Evolutionary conservation across 2,888 invertebrate genomes (phyloP).

Genomic region (Ferdinandea cuprea): DNA sequence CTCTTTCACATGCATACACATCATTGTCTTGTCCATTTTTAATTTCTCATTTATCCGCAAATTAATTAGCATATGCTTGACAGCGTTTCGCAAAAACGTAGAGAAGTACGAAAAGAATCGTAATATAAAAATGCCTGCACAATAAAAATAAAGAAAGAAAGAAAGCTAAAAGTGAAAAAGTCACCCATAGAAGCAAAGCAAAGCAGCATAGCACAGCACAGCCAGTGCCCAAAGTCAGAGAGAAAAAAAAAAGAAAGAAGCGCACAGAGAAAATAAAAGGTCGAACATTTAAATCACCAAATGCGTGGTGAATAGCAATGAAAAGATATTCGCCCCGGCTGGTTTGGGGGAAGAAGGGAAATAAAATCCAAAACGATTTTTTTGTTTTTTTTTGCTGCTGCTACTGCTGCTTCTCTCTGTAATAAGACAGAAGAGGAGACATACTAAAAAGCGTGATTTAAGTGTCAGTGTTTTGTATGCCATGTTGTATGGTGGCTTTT

Average conservation of each 20-base stretch:
- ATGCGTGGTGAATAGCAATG: slow-evolving; percentile 75
- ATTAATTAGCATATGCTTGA: slow-evolving; percentile 72
- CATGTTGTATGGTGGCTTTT: slow-evolving; percentile 64
- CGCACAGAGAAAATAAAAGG: slow-evolving; percentile 63
- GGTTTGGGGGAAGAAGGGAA: slow-evolving; percentile 11
- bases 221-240: slow-evolving; percentile 21
- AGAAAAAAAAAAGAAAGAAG: slow-evolving; percentile 24
- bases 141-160: slow-evolving; percentile 46
- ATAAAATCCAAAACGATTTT: slow-evolving; percentile 40
- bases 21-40: slow-evolving; percentile 50
- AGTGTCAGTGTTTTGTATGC: slow-evolving; percentile 72
- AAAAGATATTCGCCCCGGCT: slow-evolving; percentile 55
- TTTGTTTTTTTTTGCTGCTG: slow-evolving; percentile 7
- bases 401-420: slow-evolving; percentile 12
- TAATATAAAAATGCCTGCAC: slow-evolving; percentile 38
- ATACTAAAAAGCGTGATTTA: slow-evolving; percentile 70
- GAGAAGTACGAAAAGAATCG: slow-evolving; percentile 29
- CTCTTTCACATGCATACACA: not conserved
- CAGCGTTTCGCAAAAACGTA: slow-evolving; percentile 47
- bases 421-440: slow-evolving; percentile 70
- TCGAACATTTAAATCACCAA: slow-evolving; percentile 73
- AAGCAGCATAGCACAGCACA: too few relatives aligned
- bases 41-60: slow-evolving; percentile 71
- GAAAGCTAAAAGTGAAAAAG: slow-evolving; percentile 63
- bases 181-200: slow-evolving; percentile 38